Base-by-base conservation (phyloP, 2,797 vertebrate genomes). In the Meriones psammophilus region DNA sequence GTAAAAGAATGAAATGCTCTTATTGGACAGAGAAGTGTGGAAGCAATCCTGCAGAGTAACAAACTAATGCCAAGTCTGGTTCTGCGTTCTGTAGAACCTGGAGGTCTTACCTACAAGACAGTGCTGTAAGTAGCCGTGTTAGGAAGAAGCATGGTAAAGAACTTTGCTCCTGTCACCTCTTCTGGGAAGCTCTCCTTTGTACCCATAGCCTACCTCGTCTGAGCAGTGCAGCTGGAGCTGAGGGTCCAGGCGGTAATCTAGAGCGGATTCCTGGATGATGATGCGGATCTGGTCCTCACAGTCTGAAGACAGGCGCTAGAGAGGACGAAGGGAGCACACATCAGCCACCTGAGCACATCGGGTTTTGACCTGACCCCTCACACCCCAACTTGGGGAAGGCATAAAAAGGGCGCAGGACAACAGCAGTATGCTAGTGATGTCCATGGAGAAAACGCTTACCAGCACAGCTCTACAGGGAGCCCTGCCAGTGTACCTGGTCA, bases 181-280 rank as follows among this genome's bases (percentile, higher is more conserved):
- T 62, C 24, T 9, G 39, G 39, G 17, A 87, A 58, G 71, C 28
- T 64, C 54, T 60, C 10, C 9, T 87, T 62, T 22, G 2, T 0
- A 69, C 2, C 15, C 36, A 46, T 6, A 46, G 69, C 98, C 95
- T 96, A 99, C 99, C 99, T 99, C 99, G 0, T 99, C 99, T 30
- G 99, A 99, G 92, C 99, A 99, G 95, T 99, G 99, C 80, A 99
- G 98, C 98, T 99, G 99, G 60, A 99, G 99, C 95, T 99, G 99
- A 69, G 99, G 99, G 97, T 99, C 99, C 33, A 99, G 99, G 60
- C 99, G 99, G 98, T 99, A 99, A 98, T 99, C 99, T 50, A 99
- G 98, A 2, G 99, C 99, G 0, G 99, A 99, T 94, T 99, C 99
- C 98, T 99, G 99, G 92, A 99, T 99, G 94, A 99, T 99, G 66